Base-by-base conservation (phyloP, 2,797 vertebrate genomes). In the Parambassis ranga region DNA sequence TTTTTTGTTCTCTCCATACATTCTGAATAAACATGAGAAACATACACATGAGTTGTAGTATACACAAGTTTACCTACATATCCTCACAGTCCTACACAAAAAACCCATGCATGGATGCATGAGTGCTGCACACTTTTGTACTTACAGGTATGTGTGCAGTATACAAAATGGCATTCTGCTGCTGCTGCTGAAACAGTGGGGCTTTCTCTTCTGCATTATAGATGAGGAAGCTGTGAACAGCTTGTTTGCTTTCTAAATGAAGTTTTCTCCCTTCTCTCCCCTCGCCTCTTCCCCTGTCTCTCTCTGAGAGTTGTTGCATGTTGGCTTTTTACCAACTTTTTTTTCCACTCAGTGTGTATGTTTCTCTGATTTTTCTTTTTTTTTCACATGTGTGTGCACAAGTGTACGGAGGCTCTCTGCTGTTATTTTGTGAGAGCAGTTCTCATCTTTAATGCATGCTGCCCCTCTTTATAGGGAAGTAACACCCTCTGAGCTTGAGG, bases 381-480 rank as follows among this genome's bases (percentile, higher is more conserved):
- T 59, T 46, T 44, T 39, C 47, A 61, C 0, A 19, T 18, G 18
- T 42, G 53, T 41, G 35, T 51, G 19, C 26, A 48, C 10, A 16
- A 36, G 55, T 64, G 75, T 50, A 32, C 58, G 37, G 13, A 59
- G 65, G 31, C 36, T 77, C 48, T 73, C 50, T 55, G 41, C 50
- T 33, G 47, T 55, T 61, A 23, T 74, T 65, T 73, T 55, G 57
- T 59, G 53, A 55, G 68, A 73, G 69, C 32, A 38, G 35, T 56
- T 62, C 62, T 86, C 81, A 85, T 89, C 70, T 85, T 83, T 87
- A 83, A 87, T 90, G 71, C 77, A 87, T 85, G 65, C 42, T 70
- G 44, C 67, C 61, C 61, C 47, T 44, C 26, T 67, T 65, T 79
- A 19, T 51, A 37, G 57, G 69, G 58, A 79, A 65, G 66, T 53